phyloP scores from a whole-genome alignment of 2,888 invertebrate genomes.

The Seira musarum region DNA sequence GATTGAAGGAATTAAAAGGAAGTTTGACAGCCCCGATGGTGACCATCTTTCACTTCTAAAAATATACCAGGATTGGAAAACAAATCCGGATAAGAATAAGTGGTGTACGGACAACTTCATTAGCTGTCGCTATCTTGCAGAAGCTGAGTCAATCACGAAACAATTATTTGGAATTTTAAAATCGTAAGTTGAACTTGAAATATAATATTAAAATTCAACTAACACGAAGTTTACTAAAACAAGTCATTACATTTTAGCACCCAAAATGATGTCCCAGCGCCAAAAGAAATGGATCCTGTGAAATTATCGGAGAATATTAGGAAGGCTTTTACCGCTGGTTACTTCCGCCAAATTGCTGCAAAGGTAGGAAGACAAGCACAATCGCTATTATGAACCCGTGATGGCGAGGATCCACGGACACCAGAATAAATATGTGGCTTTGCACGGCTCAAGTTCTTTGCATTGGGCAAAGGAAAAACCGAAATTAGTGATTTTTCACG shows the following conservation, averaged over 20 bases:
- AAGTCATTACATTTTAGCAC: neutral
- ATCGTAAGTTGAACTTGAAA: constrained; percentile 74
- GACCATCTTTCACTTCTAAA: constrained; percentile 98
- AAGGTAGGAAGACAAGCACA: constrained; percentile 80
- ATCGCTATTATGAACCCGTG: neutral
- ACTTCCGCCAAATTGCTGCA: constrained; percentile 98
- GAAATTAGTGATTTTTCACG: constrained; percentile 84
- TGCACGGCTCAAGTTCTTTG: constrained; percentile 97
- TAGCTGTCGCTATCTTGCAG: constrained; percentile 94
- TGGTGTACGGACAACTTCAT: constrained; percentile 99
- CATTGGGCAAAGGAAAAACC: constrained; percentile 75
- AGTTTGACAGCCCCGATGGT: constrained; percentile 98
- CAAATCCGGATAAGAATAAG: constrained; percentile 91
- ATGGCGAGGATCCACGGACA: neutral
- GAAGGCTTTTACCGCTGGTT: constrained; percentile 98
- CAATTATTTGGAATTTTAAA: constrained; percentile 98
- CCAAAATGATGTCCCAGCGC: no score
- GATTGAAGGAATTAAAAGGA: constrained; percentile 96
- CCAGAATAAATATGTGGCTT: constrained; percentile 76
- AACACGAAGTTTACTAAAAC: constrained; percentile 77
- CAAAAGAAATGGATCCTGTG: neutral
- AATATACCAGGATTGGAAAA: constrained; percentile 99
- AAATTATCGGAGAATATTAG: constrained; percentile 80
- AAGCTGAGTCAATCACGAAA: constrained; percentile 98
- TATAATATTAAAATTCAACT: neutral